These are phyloP conservation scores for Pseudanteris insignis DNA, from an alignment of 2,888 invertebrate genomes.

Conservation along the genomic window DNA sequence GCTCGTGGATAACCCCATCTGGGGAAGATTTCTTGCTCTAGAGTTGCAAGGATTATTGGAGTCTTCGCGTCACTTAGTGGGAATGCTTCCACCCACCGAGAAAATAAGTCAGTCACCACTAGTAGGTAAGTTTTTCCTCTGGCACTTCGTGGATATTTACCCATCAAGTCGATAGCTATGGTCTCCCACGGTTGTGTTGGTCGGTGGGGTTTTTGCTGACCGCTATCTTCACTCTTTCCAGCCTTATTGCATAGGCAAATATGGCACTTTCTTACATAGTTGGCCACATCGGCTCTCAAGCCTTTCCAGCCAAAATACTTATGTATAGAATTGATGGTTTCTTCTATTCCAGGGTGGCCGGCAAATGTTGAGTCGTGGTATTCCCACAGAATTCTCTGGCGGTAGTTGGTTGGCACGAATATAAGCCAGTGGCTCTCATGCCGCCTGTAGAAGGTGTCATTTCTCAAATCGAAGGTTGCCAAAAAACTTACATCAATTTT, in stretches of 20 bases:
- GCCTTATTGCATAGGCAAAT: neutral
- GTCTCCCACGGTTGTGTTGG: too few species aligned
- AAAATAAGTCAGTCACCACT: constrained; percentile 3
- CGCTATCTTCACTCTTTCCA: neutral
- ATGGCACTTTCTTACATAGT: neutral
- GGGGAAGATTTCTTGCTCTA: neutral
- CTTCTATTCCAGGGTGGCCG: neutral
- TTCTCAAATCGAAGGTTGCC: too few species aligned
- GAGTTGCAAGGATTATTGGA: neutral
- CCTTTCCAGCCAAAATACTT: neutral
- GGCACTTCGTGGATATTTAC: constrained; percentile 26
- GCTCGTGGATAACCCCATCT: neutral
- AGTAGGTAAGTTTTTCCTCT: constrained; percentile 12
- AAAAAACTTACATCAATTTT: too few species aligned
- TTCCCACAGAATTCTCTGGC: neutral
- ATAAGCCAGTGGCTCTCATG: too few species aligned
- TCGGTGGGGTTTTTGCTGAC: neutral
- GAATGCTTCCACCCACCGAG: constrained; percentile 4
- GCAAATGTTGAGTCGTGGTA: neutral
- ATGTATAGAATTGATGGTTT: neutral
- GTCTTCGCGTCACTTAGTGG: neutral
- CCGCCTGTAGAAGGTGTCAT: too few species aligned
- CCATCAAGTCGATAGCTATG: constrained; percentile 29
- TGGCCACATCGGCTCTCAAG: neutral
- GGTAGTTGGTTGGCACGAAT: neutral